Conservation (phyloP, 2,888 invertebrate species). For the Dynastes maya region DNA sequence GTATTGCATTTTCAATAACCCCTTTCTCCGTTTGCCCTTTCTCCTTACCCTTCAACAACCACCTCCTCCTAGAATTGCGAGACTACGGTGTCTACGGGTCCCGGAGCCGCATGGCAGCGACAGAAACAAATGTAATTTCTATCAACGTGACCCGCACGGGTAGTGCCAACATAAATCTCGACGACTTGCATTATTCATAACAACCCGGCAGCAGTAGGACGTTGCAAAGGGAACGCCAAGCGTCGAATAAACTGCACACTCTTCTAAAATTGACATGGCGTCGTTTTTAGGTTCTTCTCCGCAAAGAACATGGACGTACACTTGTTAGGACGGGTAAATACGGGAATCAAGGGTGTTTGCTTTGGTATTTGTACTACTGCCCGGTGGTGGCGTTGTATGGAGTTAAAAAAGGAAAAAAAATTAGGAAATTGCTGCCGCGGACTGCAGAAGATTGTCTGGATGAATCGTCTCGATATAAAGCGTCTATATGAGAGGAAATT, state of each 20-base stretch:
- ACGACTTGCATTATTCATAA: constrained; percentile 32
- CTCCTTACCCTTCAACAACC: background rate
- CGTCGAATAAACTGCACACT: constrained; percentile 44
- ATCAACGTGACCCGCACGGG: constrained; percentile 27
- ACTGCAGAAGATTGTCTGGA: too few relatives aligned
- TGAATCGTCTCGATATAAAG: too few relatives aligned
- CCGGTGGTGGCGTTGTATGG: too few relatives aligned
- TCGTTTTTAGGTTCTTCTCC: background rate
- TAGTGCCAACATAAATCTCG: constrained; percentile 32
- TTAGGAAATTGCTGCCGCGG: too few relatives aligned
- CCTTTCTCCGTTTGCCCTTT: background rate
- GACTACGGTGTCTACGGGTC: background rate
- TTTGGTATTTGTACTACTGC: too few relatives aligned
- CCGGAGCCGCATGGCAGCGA: background rate
- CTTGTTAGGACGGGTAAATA: too few relatives aligned
- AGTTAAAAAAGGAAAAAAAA: too few relatives aligned
- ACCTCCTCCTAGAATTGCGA: background rate
- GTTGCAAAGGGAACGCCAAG: constrained; percentile 22
- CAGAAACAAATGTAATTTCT: constrained; percentile 37
- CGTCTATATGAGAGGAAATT: too few relatives aligned
- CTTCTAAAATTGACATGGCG: background rate
- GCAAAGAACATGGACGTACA: too few relatives aligned
- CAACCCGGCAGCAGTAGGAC: background rate
- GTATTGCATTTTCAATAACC: constrained; percentile 26
- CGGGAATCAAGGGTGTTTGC: too few relatives aligned